Evolutionary conservation across 2,113 vertebrate genomes (phyloP), one percentile per base, ranked within the genome.

Genomic region (Phalacrocorax pelagicus): DNA sequence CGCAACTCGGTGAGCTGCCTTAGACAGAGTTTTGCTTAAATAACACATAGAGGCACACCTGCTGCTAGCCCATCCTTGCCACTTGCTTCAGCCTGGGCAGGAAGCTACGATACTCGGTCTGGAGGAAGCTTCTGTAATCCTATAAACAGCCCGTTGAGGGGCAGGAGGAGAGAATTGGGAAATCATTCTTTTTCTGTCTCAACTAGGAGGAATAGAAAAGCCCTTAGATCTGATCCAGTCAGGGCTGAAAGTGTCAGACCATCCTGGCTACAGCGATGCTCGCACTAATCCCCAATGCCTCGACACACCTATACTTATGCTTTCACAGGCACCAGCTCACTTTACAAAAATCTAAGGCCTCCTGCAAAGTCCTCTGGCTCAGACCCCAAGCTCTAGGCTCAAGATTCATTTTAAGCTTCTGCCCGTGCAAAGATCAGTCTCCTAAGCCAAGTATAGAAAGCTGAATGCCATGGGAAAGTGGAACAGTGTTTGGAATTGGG

Each of bases 31-130:
- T 81, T 21, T 12, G 32, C 88, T 95, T 95, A 95, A 97, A 97
- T 97, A 97, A 96, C 94, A 88, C 70, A 14, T 92, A 65, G 90
- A 87, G 52, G 24, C 74, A 32, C 1, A 36, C 72, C 85, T 78
- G 51, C 75, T 73, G 75, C 62, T 66, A 58, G 32, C 81, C 26
- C 66, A 15, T 42, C 77, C 52, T 47, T 21, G 24, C 66, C 30
- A 1, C 58, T 69, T 14, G 57, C 42, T 81, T 52, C 83, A 72
- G 77, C 55, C 44, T 3, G 57, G 73, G 36, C 85, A 85, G 92
- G 26, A 77, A 65, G 47, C 73, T 40, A 3, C 3, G 26, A 7
- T 1, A 21, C 20, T 9, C 3, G 2, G 13, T 2, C 57, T 65
- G 83, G 42, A 66, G 69, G n/a, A 62, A 32, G 42, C 0, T 0